A percentile compares a stretch with the other conserved stretches of the same genome.
phyloP scores from a whole-genome alignment of 1,140 invertebrate genomes.

The Trachymyrmex septentrionalis region DNA sequence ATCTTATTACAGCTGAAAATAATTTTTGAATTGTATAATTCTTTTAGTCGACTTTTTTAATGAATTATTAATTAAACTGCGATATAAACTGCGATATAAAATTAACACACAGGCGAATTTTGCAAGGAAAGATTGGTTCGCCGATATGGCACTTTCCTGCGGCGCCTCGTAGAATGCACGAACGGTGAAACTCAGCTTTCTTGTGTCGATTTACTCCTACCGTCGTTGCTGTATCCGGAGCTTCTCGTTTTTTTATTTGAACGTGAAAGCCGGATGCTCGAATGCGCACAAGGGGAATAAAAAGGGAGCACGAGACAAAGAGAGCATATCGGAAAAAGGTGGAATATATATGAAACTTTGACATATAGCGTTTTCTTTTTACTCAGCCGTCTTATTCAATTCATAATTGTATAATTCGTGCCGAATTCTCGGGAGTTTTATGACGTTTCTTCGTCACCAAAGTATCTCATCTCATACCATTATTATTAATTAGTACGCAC shows the following conservation, averaged over 20 bases:
- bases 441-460: background rate
- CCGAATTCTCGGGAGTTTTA: background rate
- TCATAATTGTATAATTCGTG: background rate
- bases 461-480: background rate
- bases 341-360: conserved; percentile 26
- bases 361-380: conserved; percentile 5
- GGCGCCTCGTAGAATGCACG: background rate
- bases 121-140: background rate
- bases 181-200: background rate
- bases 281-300: background rate
- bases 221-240: background rate
- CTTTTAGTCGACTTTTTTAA: background rate
- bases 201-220: conserved; percentile 10
- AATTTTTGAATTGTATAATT: background rate
- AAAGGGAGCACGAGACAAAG: background rate
- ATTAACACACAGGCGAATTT: background rate
- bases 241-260: conserved; percentile 9
- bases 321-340: background rate
- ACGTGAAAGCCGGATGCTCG: conserved; percentile 23
- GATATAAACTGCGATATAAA: too few species aligned
- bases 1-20: too few species aligned
- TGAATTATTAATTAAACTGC: background rate
- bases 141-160: background rate
- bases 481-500: background rate
- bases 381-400: background rate